Base-by-base conservation (phyloP, 2,888 invertebrate genomes). In the Sinodicranocentrus sp. region DNA sequence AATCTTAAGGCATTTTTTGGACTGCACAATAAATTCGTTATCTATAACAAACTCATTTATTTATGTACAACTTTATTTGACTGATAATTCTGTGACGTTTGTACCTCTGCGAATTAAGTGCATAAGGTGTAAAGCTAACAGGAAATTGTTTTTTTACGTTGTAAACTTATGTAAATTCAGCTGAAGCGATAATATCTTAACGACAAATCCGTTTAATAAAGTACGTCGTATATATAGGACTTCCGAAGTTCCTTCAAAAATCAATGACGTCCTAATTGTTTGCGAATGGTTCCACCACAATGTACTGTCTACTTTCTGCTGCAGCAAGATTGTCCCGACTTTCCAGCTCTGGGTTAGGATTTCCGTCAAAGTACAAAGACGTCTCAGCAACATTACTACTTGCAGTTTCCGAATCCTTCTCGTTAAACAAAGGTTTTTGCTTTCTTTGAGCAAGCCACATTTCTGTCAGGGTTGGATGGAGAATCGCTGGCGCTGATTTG, bases 1-100 rank as follows among this genome's bases (percentile, higher is more conserved):
- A 93, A 15, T 93, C 92, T 57, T 93, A 91, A 72, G 97, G 90
- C 89, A 95, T 93, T 90, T 97, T 95, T 90, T 98, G 98, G 25
- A 97, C n/a, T n/a, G n/a, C n/a, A n/a, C n/a, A n/a, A n/a, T n/a
- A n/a, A n/a, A n/a, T n/a, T n/a, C n/a, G n/a, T n/a, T n/a, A n/a
- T n/a, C n/a, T n/a, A n/a, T n/a, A n/a, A n/a, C n/a, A n/a, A n/a
- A n/a, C n/a, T n/a, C n/a, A n/a, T n/a, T n/a, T n/a, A n/a, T n/a
- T n/a, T n/a, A n/a, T n/a, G n/a, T n/a, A n/a, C n/a, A n/a, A n/a
- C n/a, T n/a, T n/a, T n/a, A n/a, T n/a, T n/a, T n/a, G n/a, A n/a
- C n/a, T n/a, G n/a, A n/a, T n/a, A n/a, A n/a, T n/a, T n/a, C n/a
- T n/a, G n/a, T n/a, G n/a, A n/a, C n/a, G n/a, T n/a, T n/a, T n/a